Evolutionary conservation across 2,888 invertebrate species (phyloP), one percentile per base, ranked within the genome.

Genomic region (Parnassius apollo): DNA sequence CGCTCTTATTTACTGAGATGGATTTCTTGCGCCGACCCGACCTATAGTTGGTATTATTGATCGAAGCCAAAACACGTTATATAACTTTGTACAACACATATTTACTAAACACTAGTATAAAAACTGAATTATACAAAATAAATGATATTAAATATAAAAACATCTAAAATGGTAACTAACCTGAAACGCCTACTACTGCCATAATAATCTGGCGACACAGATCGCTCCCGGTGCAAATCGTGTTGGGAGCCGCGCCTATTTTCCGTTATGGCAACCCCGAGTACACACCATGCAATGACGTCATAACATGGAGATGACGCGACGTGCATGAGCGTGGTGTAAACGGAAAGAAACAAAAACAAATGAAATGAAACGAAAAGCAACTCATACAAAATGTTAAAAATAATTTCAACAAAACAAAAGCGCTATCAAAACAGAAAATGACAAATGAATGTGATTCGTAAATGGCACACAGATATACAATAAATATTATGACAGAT

Each of bases 171-270:
- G 64, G 62, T 71, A 82, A 91, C 95, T 92, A 94, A 96, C 96
- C 96, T 96, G 93, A 94, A 95, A 81, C 95, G 95, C 85, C 95
- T 94, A 82, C 95, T 94, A 82, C 93, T 91, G 81, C 94, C 94
- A 75, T 94, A 94, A 80, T 93, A 94, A 85, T 96, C 96, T 69
- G 95, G 95, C 75, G 96, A 95, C 72, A 94, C 93, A 75, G 96
- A 96, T 75, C 94, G 90, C 71, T 92, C 92, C 73, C 94, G 92
- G 80, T 90, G 82, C 74, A 95, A 92, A 85, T 95, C 95, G 92
- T 95, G 95, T 90, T 94, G 95, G 70, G 95, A 95, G 76, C 95
- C 95, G 81, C 95, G 95, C 79, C 95, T 95, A 65, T 77, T 66
- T 67, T 62, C 49, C 18, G 13, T 68, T 62, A 71, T 75, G 73